Conservation (phyloP, 2,888 invertebrate genomes). For the Conchocele bisecta region DNA sequence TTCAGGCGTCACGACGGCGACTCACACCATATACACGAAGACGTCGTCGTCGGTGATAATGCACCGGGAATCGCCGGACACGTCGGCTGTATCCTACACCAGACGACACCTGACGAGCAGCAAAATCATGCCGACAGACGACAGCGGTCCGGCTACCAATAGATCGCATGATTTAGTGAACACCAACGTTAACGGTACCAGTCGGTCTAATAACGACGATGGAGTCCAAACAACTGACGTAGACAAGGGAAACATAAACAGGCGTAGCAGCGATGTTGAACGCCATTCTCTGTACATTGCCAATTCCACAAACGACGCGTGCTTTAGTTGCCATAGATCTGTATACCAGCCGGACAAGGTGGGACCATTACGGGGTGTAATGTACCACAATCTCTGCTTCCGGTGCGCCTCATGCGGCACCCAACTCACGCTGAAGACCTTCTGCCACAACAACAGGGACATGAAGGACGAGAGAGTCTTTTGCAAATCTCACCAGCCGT, state of each 20-base stretch:
- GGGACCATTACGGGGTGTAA: conserved; percentile 93
- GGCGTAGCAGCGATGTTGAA: background rate
- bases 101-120: too few species aligned
- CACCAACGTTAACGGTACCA: too few species aligned
- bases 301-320: conserved; percentile 33
- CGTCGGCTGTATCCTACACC: too few species aligned
- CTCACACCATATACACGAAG: too few species aligned
- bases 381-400: conserved; percentile 98
- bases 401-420: conserved; percentile 94
- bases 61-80: too few species aligned
- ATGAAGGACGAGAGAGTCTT: conserved; percentile 73
- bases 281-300: too few species aligned
- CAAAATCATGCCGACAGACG: too few species aligned
- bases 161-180: too few species aligned
- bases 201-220: too few species aligned
- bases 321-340: conserved; percentile 94
- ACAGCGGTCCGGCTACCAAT: too few species aligned
- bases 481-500: conserved; percentile 71
- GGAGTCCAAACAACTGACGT: background rate
- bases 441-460: conserved; percentile 70
- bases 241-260: background rate
- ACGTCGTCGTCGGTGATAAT: too few species aligned
- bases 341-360: conserved; percentile 96
- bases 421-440: conserved; percentile 73
- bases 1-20: too few species aligned